Evolutionary conservation across 2,113 vertebrate genomes (phyloP), one percentile per base, ranked within the genome.

Genomic region (Leucoraja erinaceus): DNA sequence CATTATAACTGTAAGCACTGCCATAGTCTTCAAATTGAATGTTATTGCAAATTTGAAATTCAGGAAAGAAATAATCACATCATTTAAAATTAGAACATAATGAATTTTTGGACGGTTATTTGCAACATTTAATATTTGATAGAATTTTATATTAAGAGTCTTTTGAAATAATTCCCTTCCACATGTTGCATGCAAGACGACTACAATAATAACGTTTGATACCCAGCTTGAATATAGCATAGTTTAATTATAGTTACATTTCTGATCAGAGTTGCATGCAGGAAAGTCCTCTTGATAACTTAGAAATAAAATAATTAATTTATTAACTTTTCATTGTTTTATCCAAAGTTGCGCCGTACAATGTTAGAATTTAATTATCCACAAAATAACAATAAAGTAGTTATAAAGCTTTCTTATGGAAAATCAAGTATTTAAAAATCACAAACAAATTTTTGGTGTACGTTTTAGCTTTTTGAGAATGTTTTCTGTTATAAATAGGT

Each of bases 11-110:
- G 66, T 25, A 91, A 54, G 7, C 63, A 66, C 61, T 68, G 88
- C 33, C 33, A 84, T 84, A 88, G 59, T 88, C 59, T 88, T 63
- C n/a, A 88, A 88, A 74, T 91, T 28, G 33, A 88, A 88, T 88
- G n/a, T 91, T 91, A 91, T 91, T 54, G 33, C 47, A 20, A 72
- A 91, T 74, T 90, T 38, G 72, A 91, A 91, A 47, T 38, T 18
- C 20, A 14, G 68, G 33, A 70, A 22, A 91, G 11, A 86, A 86
- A 20, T 90, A 72, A 72, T 38, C 9, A 28, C 38, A 54, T 10
- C 20, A 38, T 54, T 72, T 72, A 91, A 90, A 72, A 72, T 18
- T 72, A 63, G 68, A 91, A 54, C 63, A 56, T 72, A 5, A 16
- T 5, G 59, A 63, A 59, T n/a, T 86, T 59, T 84, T 84, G 22